Conservation (phyloP, 2,888 invertebrate genomes). For the Drosophila peninsularis region DNA sequence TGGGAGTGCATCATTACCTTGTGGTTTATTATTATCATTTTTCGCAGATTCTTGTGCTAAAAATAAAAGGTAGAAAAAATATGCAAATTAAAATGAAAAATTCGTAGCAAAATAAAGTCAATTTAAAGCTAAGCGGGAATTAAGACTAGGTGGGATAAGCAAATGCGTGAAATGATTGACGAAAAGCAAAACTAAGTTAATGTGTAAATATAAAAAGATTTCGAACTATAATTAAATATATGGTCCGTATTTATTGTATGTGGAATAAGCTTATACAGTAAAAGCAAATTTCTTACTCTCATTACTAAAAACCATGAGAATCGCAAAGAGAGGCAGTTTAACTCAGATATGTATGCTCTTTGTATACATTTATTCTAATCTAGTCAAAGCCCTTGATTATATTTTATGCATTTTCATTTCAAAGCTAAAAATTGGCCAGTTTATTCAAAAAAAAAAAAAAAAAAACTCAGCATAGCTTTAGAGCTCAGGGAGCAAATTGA, state of each 20-base stretch:
- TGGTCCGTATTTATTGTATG: background rate
- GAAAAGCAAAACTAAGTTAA: background rate
- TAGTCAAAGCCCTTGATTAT: background rate
- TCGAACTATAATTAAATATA: background rate
- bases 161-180: background rate
- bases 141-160: slow-evolving; percentile 13
- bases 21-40: slow-evolving; percentile 83
- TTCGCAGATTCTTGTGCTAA: slow-evolving; percentile 84
- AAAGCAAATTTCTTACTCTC: too few relatives aligned
- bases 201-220: background rate
- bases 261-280: background rate
- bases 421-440: background rate
- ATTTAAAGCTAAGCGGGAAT: slow-evolving; percentile 23
- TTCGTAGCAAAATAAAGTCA: slow-evolving; percentile 28
- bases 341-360: too few relatives aligned
- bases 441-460: background rate
- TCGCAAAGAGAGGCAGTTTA: background rate
- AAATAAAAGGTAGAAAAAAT: slow-evolving; percentile 75
- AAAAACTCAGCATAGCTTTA: background rate
- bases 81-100: slow-evolving; percentile 53
- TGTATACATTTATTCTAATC: background rate
- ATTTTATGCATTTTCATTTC: background rate
- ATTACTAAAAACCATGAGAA: background rate
- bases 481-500: slow-evolving; percentile 38
- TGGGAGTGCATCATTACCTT: slow-evolving; percentile 74